These are phyloP conservation scores for Condylura cristata DNA, from an alignment of 2,113 vertebrate species.

Conservation along the genomic window DNA sequence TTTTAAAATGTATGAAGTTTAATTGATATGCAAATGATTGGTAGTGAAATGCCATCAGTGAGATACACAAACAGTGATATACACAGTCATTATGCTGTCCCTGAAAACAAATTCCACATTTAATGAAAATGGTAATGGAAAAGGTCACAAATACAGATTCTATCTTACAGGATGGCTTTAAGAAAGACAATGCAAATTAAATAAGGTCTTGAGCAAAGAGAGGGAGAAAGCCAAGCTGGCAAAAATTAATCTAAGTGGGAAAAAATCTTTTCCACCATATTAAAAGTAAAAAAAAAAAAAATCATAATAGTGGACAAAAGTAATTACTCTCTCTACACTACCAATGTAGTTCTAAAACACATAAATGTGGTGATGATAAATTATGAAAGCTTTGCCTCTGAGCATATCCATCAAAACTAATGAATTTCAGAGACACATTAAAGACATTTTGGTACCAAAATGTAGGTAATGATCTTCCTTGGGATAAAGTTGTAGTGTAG, in stretches of 20 bases:
- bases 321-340: background rate
- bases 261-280: background rate
- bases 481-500: background rate
- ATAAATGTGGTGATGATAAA: background rate
- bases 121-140: background rate
- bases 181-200: constrained; percentile 9
- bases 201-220: background rate
- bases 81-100: background rate
- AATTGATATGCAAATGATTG: background rate
- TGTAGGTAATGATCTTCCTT: background rate
- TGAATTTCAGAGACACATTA: background rate
- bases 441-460: background rate
- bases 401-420: background rate
- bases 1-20: background rate
- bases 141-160: background rate
- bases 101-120: background rate
- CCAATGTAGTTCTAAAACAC: background rate
- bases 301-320: background rate
- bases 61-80: too few relatives aligned
- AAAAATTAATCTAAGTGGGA: background rate
- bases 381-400: background rate
- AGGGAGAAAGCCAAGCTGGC: background rate
- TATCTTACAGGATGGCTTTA: background rate
- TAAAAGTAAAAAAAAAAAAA: background rate
- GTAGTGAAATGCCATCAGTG: background rate